Evolutionary conservation across 2,797 vertebrate species (phyloP).

Genomic region (Mastacembelus armatus): DNA sequence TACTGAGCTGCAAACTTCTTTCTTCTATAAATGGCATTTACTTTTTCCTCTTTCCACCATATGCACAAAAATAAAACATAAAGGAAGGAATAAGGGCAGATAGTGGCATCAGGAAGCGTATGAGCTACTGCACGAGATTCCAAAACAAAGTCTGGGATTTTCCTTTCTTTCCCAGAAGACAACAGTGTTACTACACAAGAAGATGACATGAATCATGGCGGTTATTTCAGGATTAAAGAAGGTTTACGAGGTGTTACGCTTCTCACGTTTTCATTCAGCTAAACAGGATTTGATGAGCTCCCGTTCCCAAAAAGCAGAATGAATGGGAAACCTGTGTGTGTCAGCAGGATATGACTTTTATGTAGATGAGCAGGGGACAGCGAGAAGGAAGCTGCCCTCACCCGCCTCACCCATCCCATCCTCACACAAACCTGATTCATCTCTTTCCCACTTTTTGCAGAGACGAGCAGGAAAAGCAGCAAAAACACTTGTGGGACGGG

Average conservation of each 20-base stretch:
- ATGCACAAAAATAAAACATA: not conserved
- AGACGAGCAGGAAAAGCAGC: conserved; percentile 57
- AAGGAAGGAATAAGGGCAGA: not conserved
- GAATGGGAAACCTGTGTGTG: conserved; percentile 10
- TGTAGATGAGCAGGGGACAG: conserved; percentile 38
- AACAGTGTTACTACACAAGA: too few relatives aligned
- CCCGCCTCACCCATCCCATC: not conserved
- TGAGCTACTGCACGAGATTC: not conserved
- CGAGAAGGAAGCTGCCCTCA: conserved; percentile 35
- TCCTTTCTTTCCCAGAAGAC: not conserved
- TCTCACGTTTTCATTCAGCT: conserved; percentile 1
- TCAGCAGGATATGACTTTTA: not conserved
- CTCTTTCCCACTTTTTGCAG: conserved; percentile 53
- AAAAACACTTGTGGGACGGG: conserved; percentile 60
- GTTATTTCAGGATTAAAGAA: conserved; percentile 15
- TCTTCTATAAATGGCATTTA: too few relatives aligned
- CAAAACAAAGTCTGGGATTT: not conserved
- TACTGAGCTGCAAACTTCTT: too few relatives aligned
- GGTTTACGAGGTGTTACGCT: not conserved
- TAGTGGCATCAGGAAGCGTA: conserved; percentile 1
- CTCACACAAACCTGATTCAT: conserved; percentile 62
- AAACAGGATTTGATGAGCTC: conserved; percentile 38
- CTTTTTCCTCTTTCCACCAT: not conserved
- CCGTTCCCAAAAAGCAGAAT: conserved; percentile 18
- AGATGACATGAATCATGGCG: not conserved